Base-by-base conservation (phyloP, 2,113 vertebrate species). In the Phalacrocorax carbo region DNA sequence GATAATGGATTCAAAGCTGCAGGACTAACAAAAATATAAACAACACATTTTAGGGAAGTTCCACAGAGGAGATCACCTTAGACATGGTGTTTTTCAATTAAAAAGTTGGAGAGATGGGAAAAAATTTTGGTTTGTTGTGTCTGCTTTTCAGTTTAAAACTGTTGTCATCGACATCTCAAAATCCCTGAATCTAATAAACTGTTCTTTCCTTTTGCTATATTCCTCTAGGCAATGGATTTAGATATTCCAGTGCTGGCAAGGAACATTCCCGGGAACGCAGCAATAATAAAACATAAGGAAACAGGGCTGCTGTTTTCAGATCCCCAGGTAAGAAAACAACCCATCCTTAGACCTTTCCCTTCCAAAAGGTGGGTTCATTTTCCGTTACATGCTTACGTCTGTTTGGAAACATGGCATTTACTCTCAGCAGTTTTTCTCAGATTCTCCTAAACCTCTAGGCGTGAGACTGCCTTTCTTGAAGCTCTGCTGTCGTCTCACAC, bases 201-300 rank as follows among this genome's bases (percentile, higher is more conserved):
- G 2, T 34, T 66, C 5, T 68, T 72, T 73, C 13, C 38, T 57
- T 73, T 46, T 26, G 30, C 11, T 13, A 0, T 10, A 3, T 68
- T 54, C 42, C 54, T 77, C 40, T 71, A 99, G 99, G 99, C 99
- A n/a, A 99, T 99, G 99, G 98, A 99, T 94, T 97, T 99, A 65
- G 96, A 96, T 2, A 83, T 98, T 3, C 99, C 99, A 1, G 99
- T 99, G 78, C 88, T 99, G 96, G 99, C 98, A 29, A 98, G 99
- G 94, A 96, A 99, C 96, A 98, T 99, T 82, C 98, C 99, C 3
- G 99, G 99, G 57, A 99, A 99, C 9, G 97, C 98, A 30, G 98
- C 99, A 3, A 84, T 99, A 58, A 97, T 99, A 49, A 86, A 85
- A 9, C 99, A 99, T 21, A 97, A 97, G 88, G 94, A 98, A 51